phyloP scores from a whole-genome alignment of 2,797 vertebrate species.

The Vultur gryphus region DNA sequence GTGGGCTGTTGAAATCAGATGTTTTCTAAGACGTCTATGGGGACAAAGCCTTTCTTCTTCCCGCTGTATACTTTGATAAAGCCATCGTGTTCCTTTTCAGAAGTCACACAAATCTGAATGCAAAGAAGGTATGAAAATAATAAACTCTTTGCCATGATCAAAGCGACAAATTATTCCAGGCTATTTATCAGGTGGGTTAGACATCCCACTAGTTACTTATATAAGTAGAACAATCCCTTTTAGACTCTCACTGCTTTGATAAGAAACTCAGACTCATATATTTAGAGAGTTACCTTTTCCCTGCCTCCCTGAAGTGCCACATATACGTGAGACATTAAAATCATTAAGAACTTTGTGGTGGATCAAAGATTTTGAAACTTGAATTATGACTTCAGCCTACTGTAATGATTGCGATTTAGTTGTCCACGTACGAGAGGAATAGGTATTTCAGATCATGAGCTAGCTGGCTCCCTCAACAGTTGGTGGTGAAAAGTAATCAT shows the following conservation, averaged over 20 bases:
- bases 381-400: not conserved
- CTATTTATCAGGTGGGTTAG: not conserved
- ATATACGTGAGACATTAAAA: not conserved
- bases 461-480: not conserved
- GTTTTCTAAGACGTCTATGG: slow-evolving; percentile 88
- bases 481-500: not conserved
- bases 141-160: not conserved
- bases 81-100: slow-evolving; percentile 84
- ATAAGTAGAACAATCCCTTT: not conserved
- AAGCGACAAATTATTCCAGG: not conserved
- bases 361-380: not conserved
- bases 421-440: not conserved
- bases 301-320: not conserved
- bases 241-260: not conserved
- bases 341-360: not conserved
- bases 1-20: slow-evolving; percentile 77
- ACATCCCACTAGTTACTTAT: not conserved
- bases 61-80: slow-evolving; percentile 91
- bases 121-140: slow-evolving; percentile 5
- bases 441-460: not conserved
- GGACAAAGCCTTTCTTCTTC: slow-evolving; percentile 92
- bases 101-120: slow-evolving; percentile 90
- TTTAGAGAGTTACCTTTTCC: not conserved
- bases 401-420: not conserved
- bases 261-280: not conserved